A percentile compares a stretch with the other conserved stretches of the same genome.
Conservation (phyloP, 2,888 invertebrate genomes). For the Rhogogaster chlorosoma region DNA sequence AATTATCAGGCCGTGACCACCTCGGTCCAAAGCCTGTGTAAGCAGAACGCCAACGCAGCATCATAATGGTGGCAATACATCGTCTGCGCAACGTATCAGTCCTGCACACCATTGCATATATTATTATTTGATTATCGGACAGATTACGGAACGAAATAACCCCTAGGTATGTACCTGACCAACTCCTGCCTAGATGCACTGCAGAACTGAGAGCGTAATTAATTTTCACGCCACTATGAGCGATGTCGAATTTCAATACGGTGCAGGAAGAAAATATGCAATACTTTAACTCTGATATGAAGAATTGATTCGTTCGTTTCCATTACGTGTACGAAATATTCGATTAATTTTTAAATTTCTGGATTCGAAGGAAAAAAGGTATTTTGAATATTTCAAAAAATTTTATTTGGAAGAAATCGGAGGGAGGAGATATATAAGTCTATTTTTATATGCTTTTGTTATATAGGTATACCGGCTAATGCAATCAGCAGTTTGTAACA, state of each 20-base stretch:
- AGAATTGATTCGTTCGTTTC: no score
- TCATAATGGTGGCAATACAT: background rate
- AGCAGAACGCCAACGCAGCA: conserved; percentile 20
- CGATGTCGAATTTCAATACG: background rate
- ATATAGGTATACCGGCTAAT: background rate
- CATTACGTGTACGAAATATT: no score
- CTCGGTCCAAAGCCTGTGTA: conserved; percentile 4
- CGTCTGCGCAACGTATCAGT: background rate
- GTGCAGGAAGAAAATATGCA: background rate
- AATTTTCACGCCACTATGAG: background rate
- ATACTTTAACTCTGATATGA: background rate
- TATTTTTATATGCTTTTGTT: background rate
- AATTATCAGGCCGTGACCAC: conserved; percentile 42
- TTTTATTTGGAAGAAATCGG: background rate
- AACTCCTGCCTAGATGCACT: background rate
- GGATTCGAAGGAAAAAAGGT: background rate
- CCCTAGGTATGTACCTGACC: background rate
- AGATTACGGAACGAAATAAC: conserved; percentile 30
- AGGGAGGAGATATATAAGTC: background rate
- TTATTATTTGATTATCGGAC: conserved; percentile 44
- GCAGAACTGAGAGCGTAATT: background rate
- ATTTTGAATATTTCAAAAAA: no score
- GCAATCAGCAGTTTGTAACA: background rate
- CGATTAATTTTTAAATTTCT: background rate
- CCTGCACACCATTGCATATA: background rate